Base-by-base conservation (phyloP, 2,113 vertebrate species). In the Eidolon helvum region DNA sequence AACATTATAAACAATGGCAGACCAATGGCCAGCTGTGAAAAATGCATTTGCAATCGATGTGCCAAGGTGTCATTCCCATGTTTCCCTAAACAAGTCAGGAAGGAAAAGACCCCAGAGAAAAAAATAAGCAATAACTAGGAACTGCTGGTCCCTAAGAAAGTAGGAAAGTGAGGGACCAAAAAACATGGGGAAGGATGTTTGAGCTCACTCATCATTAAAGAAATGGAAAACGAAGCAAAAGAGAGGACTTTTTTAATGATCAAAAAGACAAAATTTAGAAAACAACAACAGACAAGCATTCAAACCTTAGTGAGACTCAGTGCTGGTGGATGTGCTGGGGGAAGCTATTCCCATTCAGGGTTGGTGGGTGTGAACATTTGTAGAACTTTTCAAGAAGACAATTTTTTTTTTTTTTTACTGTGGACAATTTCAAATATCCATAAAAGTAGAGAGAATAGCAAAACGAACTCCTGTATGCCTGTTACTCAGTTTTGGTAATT, bases 401-500 rank as follows among this genome's bases (percentile, higher is more conserved):
- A 18, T 74, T 82, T 71, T 9, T 7, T 45, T 87, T 78, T 35
- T 28, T 7, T 18, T 43, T 45, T 11, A 45, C 30, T 63, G 35
- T 66, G 40, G 24, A n/a, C 35, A 89, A 45, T 80, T 61, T 80
- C 50, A 68, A 75, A 69, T 66, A 53, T 18, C 59, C 10, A 24
- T 30, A 35, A 33, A 79, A 48, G 57, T 24, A 90, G 71, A 71
- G 14, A 35, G 35, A 43, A 59, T 21, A 24, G 55, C 21, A 22
- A 78, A 84, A 57, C 7, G 3, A 33, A 7, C 11, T 57, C 53
- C 15, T 8, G 0, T 4, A 3, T 1, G 2, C 59, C 40, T 7
- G 7, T 40, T 5, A 4, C 3, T 7, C 4, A 2, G 12, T 38
- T 71, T 78, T 1, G 18, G 1, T 19, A 9, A 38, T 0, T 3